Conservation (phyloP, 2,888 invertebrate species). For the Tipula vernalis region DNA sequence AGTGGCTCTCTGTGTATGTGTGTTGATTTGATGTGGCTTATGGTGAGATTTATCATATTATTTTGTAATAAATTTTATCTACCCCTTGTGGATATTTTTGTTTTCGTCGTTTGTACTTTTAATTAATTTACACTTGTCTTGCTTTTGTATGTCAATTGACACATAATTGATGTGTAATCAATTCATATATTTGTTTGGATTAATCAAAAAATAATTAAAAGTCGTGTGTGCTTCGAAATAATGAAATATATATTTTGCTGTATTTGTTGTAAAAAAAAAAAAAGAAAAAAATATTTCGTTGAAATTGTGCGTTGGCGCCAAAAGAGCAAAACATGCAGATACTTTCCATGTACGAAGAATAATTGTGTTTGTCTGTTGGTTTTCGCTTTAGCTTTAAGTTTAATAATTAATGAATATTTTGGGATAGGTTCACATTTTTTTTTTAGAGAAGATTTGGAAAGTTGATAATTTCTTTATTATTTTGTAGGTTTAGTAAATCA, state of each 20-base stretch:
- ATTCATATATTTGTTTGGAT: background rate
- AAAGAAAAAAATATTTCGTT: background rate
- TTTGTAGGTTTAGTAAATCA: no score
- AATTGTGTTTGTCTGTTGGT: background rate
- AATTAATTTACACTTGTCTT: background rate
- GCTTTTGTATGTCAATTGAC: background rate
- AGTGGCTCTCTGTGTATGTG: background rate
- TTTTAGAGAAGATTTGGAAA: background rate
- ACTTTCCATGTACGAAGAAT: background rate
- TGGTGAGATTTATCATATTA: conserved; percentile 4
- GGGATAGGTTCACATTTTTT: background rate
- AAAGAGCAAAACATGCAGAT: background rate
- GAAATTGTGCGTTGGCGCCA: background rate
- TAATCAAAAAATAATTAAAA: background rate
- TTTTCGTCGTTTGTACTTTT: background rate
- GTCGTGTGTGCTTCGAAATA: background rate
- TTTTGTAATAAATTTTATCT: background rate
- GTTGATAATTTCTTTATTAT: no score
- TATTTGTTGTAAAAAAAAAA: background rate
- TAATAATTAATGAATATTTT: background rate
- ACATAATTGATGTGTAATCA: background rate
- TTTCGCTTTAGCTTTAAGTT: background rate
- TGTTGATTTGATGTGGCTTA: background rate
- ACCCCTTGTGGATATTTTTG: background rate
- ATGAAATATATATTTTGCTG: background rate